Evolutionary conservation across 1,140 invertebrate genomes (phyloP), one percentile per base, ranked within the genome.

Genomic region (Psix sp.): DNA sequence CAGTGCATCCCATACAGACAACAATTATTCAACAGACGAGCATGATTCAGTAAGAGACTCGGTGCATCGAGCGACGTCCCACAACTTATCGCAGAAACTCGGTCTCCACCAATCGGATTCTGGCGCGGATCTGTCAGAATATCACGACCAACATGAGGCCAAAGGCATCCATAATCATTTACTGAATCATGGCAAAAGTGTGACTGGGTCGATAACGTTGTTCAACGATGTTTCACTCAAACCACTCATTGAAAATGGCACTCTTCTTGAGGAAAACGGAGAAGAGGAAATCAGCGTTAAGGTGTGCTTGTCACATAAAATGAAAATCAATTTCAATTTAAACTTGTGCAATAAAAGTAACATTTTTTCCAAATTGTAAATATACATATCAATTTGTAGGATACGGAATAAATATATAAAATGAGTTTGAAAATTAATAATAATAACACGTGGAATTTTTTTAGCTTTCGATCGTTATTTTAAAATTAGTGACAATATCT

Each of bases 1-100:
- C 75, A 91, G 90, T 78, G 91, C 91, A 17, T 91, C 90, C 35
- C 91, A 91, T 66, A 91, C 90, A 11, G 90, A 91, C 70, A 91
- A 91, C 78, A 90, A 91, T 76, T 89, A 88, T 74, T 92, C 91
- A 18, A 91, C 90, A 13, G 91, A 92, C 78, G 91, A 92, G 74
- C 90, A 91, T 81, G 91, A 91, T 74, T 89, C 87, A 67, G 74
- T 88, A 60, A 74, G 89, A 77, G 86, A 88, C 79, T 76, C 87
- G 67, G 67, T 84, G 67, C 77, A 88, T 56, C 74, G 82, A 45
- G 78, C 76, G 16, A 73, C 80, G 3, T 62, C 77, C n/a, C 74
- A 84, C 21, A 87, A 85, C 5, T 84, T 88, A 56, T 83, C 84
- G 0, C 86, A 88, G 46, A 84, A 86, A 46, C 38, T 86, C 20